These are phyloP conservation scores for Tetramorium simillimum DNA, from an alignment of 1,140 invertebrate genomes.

Conservation along the genomic window DNA sequence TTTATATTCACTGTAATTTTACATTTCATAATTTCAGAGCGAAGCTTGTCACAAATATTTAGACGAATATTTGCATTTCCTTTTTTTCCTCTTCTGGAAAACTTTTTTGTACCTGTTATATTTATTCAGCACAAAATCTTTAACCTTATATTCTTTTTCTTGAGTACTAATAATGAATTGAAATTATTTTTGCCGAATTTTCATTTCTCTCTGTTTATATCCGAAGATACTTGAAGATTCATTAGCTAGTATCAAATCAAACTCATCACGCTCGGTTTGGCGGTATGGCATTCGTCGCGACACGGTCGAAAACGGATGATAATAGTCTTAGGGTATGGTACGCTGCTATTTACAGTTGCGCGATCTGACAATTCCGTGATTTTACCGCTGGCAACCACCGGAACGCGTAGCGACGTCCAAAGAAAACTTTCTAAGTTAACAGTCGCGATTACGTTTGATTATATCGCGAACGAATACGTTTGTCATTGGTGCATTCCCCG, in stretches of 20 bases:
- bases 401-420: neutral
- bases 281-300: neutral
- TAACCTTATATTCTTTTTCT: neutral
- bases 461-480: neutral
- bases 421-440: slow-evolving; percentile 35
- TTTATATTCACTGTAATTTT: neutral
- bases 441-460: slow-evolving; percentile 19
- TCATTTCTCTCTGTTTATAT: neutral
- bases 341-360: slow-evolving; percentile 26
- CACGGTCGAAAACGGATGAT: slow-evolving; percentile 23
- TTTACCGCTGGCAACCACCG: slow-evolving; percentile 9
- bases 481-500: slow-evolving; percentile 33
- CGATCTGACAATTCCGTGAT: slow-evolving; percentile 28
- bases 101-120: neutral
- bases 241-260: neutral
- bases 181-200: neutral
- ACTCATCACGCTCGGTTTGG: neutral
- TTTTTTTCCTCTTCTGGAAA: neutral
- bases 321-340: slow-evolving; percentile 11
- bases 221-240: neutral
- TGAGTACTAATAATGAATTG: neutral
- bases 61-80: neutral
- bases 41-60: neutral
- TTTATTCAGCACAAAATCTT: neutral
- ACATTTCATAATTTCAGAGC: neutral